A percentile compares a stretch with the other conserved stretches of the same genome.
Conservation (phyloP, 1,140 invertebrate genomes). For the Phymorhynchus buccinoides region DNA sequence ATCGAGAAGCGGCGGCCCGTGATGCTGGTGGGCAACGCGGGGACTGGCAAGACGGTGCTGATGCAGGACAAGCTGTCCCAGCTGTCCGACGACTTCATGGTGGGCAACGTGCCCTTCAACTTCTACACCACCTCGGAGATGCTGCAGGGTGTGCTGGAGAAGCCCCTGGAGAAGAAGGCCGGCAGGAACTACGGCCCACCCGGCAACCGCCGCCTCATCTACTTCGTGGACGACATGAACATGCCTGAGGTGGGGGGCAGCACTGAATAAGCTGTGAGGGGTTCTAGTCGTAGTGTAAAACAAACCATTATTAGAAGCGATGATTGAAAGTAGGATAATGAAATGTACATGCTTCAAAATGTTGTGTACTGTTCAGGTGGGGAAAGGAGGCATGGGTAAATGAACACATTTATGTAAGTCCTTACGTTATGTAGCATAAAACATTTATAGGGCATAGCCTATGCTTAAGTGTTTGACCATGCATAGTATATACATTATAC, state of each 20-base stretch:
- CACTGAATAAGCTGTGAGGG: neutral
- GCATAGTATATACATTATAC: too few relatives aligned
- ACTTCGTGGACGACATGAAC: conserved; percentile 98
- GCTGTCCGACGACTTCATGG: conserved; percentile 88
- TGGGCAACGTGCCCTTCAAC: conserved; percentile 95
- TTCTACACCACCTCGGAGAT: conserved; percentile 97
- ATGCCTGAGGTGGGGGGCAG: conserved; percentile 88
- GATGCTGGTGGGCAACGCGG: conserved; percentile 94
- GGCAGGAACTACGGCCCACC: conserved; percentile 96
- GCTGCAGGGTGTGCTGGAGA: conserved; percentile 94
- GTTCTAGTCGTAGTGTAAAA: too few relatives aligned
- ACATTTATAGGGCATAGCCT: too few relatives aligned
- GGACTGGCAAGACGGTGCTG: conserved; percentile 72
- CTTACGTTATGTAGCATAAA: too few relatives aligned
- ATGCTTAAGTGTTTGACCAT: too few relatives aligned
- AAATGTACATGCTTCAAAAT: too few relatives aligned
- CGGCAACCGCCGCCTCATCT: conserved; percentile 93
- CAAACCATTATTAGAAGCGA: too few relatives aligned
- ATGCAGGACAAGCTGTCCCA: conserved; percentile 88
- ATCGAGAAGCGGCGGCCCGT: conserved; percentile 91
- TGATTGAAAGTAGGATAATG: too few relatives aligned
- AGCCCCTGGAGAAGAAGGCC: conserved; percentile 97
- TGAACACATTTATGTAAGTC: too few relatives aligned
- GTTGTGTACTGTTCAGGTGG: too few relatives aligned
- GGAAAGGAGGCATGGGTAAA: too few relatives aligned